Base-by-base conservation (phyloP, 2,888 invertebrate species). In the Minunthozetes semirufus region DNA sequence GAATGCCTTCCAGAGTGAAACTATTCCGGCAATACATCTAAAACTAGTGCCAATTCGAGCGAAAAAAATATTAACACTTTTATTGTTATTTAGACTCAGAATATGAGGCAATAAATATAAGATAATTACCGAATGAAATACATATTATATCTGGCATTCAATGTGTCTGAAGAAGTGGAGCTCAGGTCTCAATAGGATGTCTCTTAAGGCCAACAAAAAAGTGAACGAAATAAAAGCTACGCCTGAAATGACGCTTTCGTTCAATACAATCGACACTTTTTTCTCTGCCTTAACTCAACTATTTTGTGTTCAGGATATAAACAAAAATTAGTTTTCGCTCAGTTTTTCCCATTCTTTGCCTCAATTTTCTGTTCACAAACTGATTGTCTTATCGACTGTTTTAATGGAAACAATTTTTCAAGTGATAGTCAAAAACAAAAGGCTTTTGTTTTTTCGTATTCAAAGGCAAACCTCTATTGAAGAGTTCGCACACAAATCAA, bases 401-500 rank as follows among this genome's bases (percentile, higher is more conserved):
- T 59, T 59, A 59, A 59, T 59, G 22, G 59, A 27, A 59, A 59
- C 59, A 59, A 59, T 59, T 29, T 29, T 59, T 59, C 59, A 59
- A 59, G 22, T 27, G 19, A 29, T 59, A 56, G 25, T 56, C 56
- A 56, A 56, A 56, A 56, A 56, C 56, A 56, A 56, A 22, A 56
- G 56, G 13, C 22, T 56, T 56, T 56, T 56, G 56, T 56, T 22
- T 56, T 56, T 33, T n/a, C n/a, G 13, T 50, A 19, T 19, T 50
- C 19, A 19, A 50, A 50, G 13, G 22, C 3, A 22, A 19, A 56
- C 56, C 22, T 22, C 56, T 22, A 56, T 56, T 56, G 22, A 56
- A 56, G 56, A 22, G 42, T 42, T 42, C 13, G 42, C 56, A 22
- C 9, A 22, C 19, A 56, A 56, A 56, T 56, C 56, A 25, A 56